phyloP scores from a whole-genome alignment of 2,888 invertebrate species.

The Drymonia ruficornis region DNA sequence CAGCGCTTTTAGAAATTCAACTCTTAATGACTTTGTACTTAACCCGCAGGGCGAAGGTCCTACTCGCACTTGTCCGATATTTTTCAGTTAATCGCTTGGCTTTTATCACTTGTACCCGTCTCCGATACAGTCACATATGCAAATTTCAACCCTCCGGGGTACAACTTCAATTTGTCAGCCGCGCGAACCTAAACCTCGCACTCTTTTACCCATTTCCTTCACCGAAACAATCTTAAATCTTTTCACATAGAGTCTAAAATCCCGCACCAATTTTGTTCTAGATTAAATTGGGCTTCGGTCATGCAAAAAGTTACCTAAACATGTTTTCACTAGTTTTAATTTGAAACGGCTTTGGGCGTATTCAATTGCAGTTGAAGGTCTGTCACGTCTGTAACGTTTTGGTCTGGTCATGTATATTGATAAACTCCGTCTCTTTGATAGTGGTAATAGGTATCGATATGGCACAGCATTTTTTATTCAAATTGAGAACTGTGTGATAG shows the following conservation, averaged over 20 bases:
- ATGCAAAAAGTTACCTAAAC: constrained; percentile 12
- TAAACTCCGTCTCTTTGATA: no score
- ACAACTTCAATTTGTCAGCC: constrained; percentile 75
- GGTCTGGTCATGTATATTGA: no score
- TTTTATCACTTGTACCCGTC: constrained; percentile 18
- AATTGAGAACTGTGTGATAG: no score
- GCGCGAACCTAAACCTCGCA: constrained; percentile 38
- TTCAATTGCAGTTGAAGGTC: constrained; percentile 8
- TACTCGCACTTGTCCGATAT: no score
- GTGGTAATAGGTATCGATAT: no score
- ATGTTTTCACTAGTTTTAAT: constrained; percentile 29
- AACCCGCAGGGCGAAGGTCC: no score
- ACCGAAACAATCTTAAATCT: constrained; percentile 26
- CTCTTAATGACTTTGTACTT: no score
- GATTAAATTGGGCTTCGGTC: neutral
- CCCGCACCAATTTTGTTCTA: neutral
- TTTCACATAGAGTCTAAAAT: constrained; percentile 30
- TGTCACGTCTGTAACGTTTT: neutral
- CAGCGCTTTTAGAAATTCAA: no score
- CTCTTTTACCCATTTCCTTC: constrained; percentile 34
- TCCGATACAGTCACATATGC: constrained; percentile 63
- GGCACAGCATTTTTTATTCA: no score
- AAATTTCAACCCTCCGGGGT: constrained; percentile 62
- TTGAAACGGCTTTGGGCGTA: constrained; percentile 18
- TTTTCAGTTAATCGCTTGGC: no score